Base-by-base conservation (phyloP, 2,888 invertebrate genomes). In the Trimorus sp. region DNA sequence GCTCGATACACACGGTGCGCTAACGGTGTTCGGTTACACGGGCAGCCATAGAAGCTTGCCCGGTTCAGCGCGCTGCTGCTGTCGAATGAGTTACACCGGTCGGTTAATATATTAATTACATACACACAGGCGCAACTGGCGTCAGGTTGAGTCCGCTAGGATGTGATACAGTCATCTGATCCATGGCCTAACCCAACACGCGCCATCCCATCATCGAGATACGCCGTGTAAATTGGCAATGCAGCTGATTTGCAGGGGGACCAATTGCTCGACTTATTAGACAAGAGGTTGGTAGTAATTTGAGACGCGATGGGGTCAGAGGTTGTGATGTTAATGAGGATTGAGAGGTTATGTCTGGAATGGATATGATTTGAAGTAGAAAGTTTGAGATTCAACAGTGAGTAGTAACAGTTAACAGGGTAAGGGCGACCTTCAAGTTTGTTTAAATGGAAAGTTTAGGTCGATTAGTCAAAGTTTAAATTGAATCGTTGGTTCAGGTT, bases 91-190 rank as follows among this genome's bases (percentile, higher is more conserved):
- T 79, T 82, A 82, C 82, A 78, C 74, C 82, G 74, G 73, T 74
- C 78, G 78, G 74, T 74, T 82, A 75, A 82, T 79, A 79, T 82
- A 82, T 82, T 82, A 82, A 82, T 82, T 82, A 82, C 79, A 75
- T 75, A 74, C 59, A 70, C 65, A 53, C 82, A 63, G 54, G 42
- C 73, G 59, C 74, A 78, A 74, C 73, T 73, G 77, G 75, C 82
- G 82, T 76, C 82, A 82, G 82, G 79, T 82, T 79, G 76, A 79
- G 78, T 79, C 70, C 54, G 82, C 76, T 69, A 73, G 73, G 73
- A 69, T 78, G 75, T 74, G 69, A 77, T 77, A 78, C 73, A 82
- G 74, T 65, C 78, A 78, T 78, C 53, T 63, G 79, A 75, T 82
- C 82, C 82, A 82, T 82, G 79, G 16, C 82, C 75, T 79, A 76